Evolutionary conservation across 2,888 invertebrate genomes (phyloP), one percentile per base, ranked within the genome.

Genomic region (Isotomurus palustris): DNA sequence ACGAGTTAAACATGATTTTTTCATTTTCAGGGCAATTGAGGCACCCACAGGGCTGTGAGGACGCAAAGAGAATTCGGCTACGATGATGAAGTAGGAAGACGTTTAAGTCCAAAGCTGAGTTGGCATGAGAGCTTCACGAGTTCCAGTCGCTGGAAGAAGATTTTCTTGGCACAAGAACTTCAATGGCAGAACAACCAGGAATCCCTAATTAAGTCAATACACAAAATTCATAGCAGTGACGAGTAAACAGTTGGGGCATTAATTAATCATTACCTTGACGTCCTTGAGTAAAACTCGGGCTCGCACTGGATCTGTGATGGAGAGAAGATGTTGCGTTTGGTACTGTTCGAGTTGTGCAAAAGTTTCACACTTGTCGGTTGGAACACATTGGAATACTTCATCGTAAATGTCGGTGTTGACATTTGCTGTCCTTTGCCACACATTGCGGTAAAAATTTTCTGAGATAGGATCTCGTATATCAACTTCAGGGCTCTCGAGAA

Each of bases 101-200:
- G 3, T 38, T 75, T 78, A 92, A 19, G 93, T 94, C 94, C 96
- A 97, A 21, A 96, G 79, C 1, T 88, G 81, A 28, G 88, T 89
- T 2, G 96, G 96, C 83, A 95, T 85, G 72, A 96, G 85, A 47
- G 91, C 91, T 75, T 96, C 95, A 75, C 90, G 90, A 21, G 90
- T 86, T 17, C 84, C 83, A 38, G 85, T 83, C 52, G 85, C 83
- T 6, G 95, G 95, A 19, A 88, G 88, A 41, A 95, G 79, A 41
- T 83, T 83, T 77, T 95, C 94, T 68, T 88, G 83, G 72, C 83
- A 82, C n/a, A 97, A 82, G 77, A 97, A 97, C 59, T 88, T 81
- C 51, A 93, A 76, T 0, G 97, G 96, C 74, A 95, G 79, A 68
- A 91, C 83, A 0, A 97, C 97, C 56, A 97, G 74, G 75, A 87